Base-by-base conservation (phyloP, 2,888 invertebrate genomes). In the Cheilosia variabilis region DNA sequence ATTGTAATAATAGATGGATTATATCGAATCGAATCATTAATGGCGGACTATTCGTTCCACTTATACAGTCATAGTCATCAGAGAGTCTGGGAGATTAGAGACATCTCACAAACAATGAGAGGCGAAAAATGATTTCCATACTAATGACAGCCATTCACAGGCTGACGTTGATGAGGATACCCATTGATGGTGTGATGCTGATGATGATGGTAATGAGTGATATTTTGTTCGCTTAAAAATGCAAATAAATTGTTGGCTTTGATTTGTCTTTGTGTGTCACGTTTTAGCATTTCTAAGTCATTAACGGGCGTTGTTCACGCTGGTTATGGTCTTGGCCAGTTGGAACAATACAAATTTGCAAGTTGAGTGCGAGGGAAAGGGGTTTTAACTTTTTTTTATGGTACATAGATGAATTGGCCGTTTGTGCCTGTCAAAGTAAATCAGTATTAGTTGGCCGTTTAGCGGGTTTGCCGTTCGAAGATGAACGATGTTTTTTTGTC, bases 11-110 rank as follows among this genome's bases (percentile, higher is more conserved):
- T n/a, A 79, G 73, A 79, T 79, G 65, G 66, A 73, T 73, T 73
- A 66, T 66, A 73, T 73, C 65, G 66, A 72, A 79, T 72, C 31
- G 52, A 73, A 58, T 73, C 79, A 73, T 79, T 72, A 72, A 79
- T 79, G 65, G 79, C 71, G 72, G 66, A 79, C 66, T 73, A 77
- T 37, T 53, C 50, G 22, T 17, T 52, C 24, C 37, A 53, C 24
- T 34, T 65, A n/a, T 13, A 7, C n/a, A 53, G 62, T 31, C 52
- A 5, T 43, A 22, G n/a, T 55, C 41, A 1, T 27, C 27, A 6
- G 27, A 6, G 5, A 31, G 31, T 31, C 31, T 31, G 9, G 9
- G 31, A 52, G 52, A 55, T 55, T 60, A 76, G 66, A 58, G 52
- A 53, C 34, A 43, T 27, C 27, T 6, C 27, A 22, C 22, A 7